Evolutionary conservation across 2,888 invertebrate species (phyloP), one percentile per base, ranked within the genome.

Genomic region (Notodonta dromedarius): DNA sequence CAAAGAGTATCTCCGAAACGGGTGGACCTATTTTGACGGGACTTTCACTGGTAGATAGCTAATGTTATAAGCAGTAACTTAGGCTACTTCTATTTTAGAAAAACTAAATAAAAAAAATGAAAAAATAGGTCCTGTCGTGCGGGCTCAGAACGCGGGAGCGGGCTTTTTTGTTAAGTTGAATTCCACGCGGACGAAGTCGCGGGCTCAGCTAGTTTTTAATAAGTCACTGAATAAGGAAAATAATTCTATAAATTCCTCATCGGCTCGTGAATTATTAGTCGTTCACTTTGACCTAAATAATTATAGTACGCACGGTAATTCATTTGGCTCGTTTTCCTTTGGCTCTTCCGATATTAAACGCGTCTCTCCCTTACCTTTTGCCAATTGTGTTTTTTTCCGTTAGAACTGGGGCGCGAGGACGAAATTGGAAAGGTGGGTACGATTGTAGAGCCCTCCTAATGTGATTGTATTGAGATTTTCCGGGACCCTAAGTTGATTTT

Each of bases 381-480:
- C n/a, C 57, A 51, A 65, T 62, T 71, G 62, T 74, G 62, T 74
- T 74, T 71, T 24, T 63, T 32, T 35, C 40, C 55, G 35, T 48
- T 53, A 35, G n/a, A 56, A 72, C 69, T 48, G 51, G 40, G 60
- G 13, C n/a, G 42, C 42, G 54, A 57, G 51, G 55, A 58, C 16
- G 4, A 64, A 71, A 74, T 61, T 65, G 64, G 51, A 24, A 61
- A 63, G 58, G 63, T 44, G 16, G 58, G 14, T 50, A 40, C 35
- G 57, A 64, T 66, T 66, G 71, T 58, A 48, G 53, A 59, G 57
- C 13, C 13, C 52, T 44, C 54, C 51, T 68, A 65, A 72, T 72
- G 66, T 71, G 64, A 72, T 71, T 66, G 69, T 71, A 69, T 62
- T 35, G 40, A 57, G 57, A 62, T 63, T 61, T 57, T 59, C 58